A percentile compares a stretch with the other conserved stretches of the same genome.
Evolutionary conservation across 2,113 vertebrate species (phyloP).

Genomic region (Rhinoptilus africanus): DNA sequence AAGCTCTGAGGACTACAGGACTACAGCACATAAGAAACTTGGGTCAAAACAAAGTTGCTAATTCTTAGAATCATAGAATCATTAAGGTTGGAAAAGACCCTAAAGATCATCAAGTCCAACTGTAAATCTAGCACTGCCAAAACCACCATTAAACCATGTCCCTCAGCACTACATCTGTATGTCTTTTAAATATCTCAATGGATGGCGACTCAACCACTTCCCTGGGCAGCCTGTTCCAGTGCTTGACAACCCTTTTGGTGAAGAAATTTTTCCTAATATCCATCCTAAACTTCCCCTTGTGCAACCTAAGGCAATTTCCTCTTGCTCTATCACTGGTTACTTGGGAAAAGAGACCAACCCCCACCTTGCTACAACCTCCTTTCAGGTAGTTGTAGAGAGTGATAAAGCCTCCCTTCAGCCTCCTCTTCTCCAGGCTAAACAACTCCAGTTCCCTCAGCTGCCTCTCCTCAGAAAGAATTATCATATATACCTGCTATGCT

Average conservation of each 20-base stretch:
- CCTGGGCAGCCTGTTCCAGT: not conserved
- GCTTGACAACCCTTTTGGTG: not conserved
- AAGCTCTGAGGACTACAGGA: not conserved
- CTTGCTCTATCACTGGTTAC: accelerated
- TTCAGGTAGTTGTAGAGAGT: not conserved
- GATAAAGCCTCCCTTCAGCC: not conserved
- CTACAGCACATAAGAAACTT: not conserved
- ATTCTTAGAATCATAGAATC: not conserved
- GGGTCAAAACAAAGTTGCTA: not conserved
- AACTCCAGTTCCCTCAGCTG: not conserved
- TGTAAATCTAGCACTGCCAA: not conserved
- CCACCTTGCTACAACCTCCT: not conserved
- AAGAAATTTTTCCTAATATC: not conserved
- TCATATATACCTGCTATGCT: not conserved
- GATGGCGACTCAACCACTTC: not conserved
- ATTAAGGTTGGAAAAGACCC: not conserved
- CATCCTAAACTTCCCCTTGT: not conserved
- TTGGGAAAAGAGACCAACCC: not conserved
- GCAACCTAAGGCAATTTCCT: not conserved
- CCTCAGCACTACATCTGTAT: not conserved
- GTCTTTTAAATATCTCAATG: not conserved
- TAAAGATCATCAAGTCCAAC: not conserved
- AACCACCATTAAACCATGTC: not conserved
- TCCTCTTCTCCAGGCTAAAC: not conserved
- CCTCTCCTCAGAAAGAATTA: not conserved